Evolutionary conservation across 2,113 vertebrate species (phyloP).

Genomic region (Myotis lucifugus): DNA sequence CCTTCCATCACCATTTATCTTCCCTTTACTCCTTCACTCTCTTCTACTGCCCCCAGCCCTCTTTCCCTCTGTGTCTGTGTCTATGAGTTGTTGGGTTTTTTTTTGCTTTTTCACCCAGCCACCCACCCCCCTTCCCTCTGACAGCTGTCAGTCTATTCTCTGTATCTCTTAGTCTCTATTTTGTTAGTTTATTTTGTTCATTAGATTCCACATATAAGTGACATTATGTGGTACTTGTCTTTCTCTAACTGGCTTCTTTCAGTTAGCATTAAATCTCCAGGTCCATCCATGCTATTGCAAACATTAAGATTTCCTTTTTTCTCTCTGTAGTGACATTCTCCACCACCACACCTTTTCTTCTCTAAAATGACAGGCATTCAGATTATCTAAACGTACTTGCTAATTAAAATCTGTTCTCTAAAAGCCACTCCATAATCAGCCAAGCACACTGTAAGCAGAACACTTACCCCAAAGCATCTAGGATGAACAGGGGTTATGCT

Average conservation of each 20-base stretch:
- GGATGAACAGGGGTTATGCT: background rate
- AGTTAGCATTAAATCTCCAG: background rate
- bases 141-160: background rate
- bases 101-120: background rate
- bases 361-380: background rate
- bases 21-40: background rate
- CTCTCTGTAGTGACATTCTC: background rate
- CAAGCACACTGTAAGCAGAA: slow-evolving; percentile 29
- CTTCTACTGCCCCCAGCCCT: background rate
- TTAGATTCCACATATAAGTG: background rate
- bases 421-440: slow-evolving; percentile 41
- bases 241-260: background rate
- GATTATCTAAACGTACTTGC: background rate
- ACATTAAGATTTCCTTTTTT: too few relatives aligned
- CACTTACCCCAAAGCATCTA: background rate
- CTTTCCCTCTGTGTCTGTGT: background rate
- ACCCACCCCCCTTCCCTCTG: background rate
- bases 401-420: slow-evolving; percentile 48
- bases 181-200: background rate
- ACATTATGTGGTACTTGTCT: background rate
- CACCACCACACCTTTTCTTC: slow-evolving; percentile 14
- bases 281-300: background rate
- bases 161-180: background rate
- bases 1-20: background rate
- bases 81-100: background rate